These are phyloP conservation scores for Epizoanthus fatuus DNA, from an alignment of 92 coral and sea anemone species.

Conservation along the genomic window DNA sequence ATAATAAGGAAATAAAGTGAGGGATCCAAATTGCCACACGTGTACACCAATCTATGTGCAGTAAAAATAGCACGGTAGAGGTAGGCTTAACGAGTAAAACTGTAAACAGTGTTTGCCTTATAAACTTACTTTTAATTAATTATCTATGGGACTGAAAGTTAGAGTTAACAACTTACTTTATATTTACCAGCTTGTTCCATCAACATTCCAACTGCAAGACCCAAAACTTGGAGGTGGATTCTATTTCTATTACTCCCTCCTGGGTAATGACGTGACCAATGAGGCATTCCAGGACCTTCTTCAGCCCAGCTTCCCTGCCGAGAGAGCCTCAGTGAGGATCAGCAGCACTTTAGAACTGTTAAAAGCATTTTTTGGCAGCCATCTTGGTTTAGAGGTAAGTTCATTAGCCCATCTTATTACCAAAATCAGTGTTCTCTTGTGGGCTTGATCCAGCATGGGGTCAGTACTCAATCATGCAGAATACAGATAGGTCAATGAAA, in stretches of 20 bases:
- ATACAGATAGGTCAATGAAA: not conserved
- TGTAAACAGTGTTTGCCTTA: no score
- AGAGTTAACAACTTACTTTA: not conserved
- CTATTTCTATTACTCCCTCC: constrained; percentile 92
- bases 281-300: constrained; percentile 95
- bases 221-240: constrained; percentile 92
- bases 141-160: not conserved
- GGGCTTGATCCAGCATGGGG: no score
- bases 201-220: constrained; percentile 89
- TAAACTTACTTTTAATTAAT: no score
- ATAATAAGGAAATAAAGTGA: no score
- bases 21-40: no score
- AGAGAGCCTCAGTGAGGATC: constrained; percentile 96
- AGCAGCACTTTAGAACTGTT: constrained; percentile 70
- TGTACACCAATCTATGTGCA: no score
- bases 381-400: constrained; percentile 90
- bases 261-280: constrained; percentile 95
- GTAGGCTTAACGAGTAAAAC: no score
- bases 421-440: no score
- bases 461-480: not conserved
- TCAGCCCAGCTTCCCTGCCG: constrained; percentile 96
- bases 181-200: constrained; percentile 87
- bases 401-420: no score
- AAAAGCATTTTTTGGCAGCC: constrained; percentile 68
- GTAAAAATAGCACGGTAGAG: no score